Percentiles rank a stretch among this genome's conserved stretches.
Evolutionary conservation across 2,888 invertebrate species (phyloP).

Genomic region (Anthrax anthrax): DNA sequence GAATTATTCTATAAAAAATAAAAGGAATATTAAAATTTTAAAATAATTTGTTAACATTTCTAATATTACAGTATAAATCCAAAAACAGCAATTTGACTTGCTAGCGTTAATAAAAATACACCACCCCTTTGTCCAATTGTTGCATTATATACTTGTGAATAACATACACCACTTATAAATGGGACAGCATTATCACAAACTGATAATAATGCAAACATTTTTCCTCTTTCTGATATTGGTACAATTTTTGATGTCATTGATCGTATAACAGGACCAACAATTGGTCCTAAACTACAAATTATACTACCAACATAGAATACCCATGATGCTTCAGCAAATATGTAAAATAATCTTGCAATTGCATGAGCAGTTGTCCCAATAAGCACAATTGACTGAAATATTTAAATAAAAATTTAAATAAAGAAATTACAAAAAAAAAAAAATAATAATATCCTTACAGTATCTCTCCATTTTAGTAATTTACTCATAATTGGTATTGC

Average conservation of each 20-base stretch:
- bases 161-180: slow-evolving; percentile 56
- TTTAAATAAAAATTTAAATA: too few species aligned
- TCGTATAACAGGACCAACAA: slow-evolving; percentile 64
- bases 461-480: slow-evolving; percentile 51
- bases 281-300: slow-evolving; percentile 60
- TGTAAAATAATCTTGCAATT: slow-evolving; percentile 51
- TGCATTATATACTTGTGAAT: slow-evolving; percentile 54
- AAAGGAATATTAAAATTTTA: too few species aligned
- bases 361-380: slow-evolving; percentile 57
- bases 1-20: not conserved
- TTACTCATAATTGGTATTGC: slow-evolving; percentile 59
- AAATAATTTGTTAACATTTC: too few species aligned
- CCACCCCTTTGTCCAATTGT: slow-evolving; percentile 46
- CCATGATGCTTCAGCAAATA: slow-evolving; percentile 39
- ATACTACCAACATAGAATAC: slow-evolving; percentile 59
- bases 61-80: slow-evolving; percentile 49
- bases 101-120: slow-evolving; percentile 58
- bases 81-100: slow-evolving; percentile 53
- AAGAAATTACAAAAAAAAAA: not conserved
- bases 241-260: slow-evolving; percentile 70
- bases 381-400: slow-evolving; percentile 47
- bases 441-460: slow-evolving; percentile 19
- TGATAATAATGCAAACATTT: slow-evolving; percentile 60
- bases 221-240: slow-evolving; percentile 57
- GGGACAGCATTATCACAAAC: slow-evolving; percentile 71